Percentiles rank a stretch among this genome's conserved stretches.
These are phyloP conservation scores for Meriones psammophilus DNA, from an alignment of 2,797 vertebrate genomes.

Conservation along the genomic window DNA sequence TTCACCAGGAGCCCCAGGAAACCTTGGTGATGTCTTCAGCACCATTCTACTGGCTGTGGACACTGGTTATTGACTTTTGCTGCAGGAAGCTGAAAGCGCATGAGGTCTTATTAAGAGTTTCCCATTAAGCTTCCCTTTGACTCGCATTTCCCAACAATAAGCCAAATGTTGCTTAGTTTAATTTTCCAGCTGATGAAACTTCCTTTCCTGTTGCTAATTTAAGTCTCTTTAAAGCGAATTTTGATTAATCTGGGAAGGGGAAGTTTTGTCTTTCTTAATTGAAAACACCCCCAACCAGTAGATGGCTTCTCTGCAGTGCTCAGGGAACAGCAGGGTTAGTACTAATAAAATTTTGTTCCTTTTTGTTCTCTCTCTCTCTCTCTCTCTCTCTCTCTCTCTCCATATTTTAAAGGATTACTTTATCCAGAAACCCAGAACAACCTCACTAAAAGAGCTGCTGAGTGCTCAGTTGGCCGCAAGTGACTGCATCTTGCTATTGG, in stretches of 20 bases:
- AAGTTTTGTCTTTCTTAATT: slow-evolving; percentile 76
- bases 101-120: slow-evolving; percentile 43
- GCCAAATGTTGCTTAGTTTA: slow-evolving; percentile 65
- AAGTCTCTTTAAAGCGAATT: slow-evolving; percentile 74
- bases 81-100: slow-evolving; percentile 7
- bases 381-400: neutral
- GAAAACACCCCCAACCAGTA: slow-evolving; percentile 73
- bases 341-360: neutral
- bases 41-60: neutral
- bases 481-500: slow-evolving; percentile 5
- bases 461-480: neutral
- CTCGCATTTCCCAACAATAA: slow-evolving; percentile 68
- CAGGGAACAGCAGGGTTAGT: neutral
- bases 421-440: slow-evolving; percentile 25
- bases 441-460: slow-evolving; percentile 54
- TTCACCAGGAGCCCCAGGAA: neutral
- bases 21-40: neutral
- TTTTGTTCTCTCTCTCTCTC: slow-evolving; percentile 34
- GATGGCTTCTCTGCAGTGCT: slow-evolving; percentile 37
- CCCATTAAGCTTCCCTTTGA: slow-evolving; percentile 65
- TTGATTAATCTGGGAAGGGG: slow-evolving; percentile 73
- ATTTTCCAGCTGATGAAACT: slow-evolving; percentile 74
- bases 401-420: slow-evolving; percentile 65
- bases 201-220: slow-evolving; percentile 76
- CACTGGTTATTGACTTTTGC: slow-evolving; percentile 26